These are phyloP conservation scores for Heteropelma amictum DNA, from an alignment of 2,888 invertebrate species.

Conservation along the genomic window DNA sequence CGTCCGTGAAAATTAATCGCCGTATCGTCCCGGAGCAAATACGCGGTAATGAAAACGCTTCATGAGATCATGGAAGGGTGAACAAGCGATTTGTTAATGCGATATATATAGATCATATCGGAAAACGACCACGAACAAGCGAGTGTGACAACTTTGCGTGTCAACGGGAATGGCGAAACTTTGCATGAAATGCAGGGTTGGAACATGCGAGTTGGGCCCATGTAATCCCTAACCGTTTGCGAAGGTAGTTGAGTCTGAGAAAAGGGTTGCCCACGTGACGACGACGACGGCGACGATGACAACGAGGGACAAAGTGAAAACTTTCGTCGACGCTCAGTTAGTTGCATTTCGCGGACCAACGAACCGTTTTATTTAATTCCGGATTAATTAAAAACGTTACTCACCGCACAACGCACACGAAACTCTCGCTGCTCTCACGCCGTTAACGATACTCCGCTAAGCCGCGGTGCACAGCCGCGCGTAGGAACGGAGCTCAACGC, in stretches of 20 bases:
- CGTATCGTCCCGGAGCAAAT: conserved; percentile 25
- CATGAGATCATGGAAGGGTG: not conserved
- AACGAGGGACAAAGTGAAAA: conserved; percentile 18
- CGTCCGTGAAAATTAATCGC: conserved; percentile 43
- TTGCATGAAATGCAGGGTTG: not conserved
- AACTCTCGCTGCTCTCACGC: not conserved
- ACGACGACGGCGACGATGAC: not conserved
- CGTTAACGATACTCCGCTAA: not conserved
- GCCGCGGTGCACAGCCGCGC: not conserved
- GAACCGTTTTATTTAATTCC: conserved; percentile 63
- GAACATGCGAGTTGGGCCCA: not conserved
- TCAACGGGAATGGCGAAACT: not conserved
- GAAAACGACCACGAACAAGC: not conserved
- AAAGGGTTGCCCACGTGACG: not conserved
- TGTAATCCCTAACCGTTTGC: not conserved
- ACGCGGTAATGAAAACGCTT: conserved; percentile 26
- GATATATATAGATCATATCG: not conserved
- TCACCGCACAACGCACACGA: conserved; percentile 51
- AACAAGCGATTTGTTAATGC: conserved; percentile 1
- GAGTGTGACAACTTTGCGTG: not conserved
- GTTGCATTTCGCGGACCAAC: conserved; percentile 60
- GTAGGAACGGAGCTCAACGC: conserved; percentile 29
- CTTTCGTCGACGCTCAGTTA: conserved; percentile 46
- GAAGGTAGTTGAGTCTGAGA: too few species aligned
- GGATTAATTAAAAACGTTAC: conserved; percentile 64